phyloP scores from a whole-genome alignment of 92 coral and sea anemone species.

The Scolanthus callimorphus region DNA sequence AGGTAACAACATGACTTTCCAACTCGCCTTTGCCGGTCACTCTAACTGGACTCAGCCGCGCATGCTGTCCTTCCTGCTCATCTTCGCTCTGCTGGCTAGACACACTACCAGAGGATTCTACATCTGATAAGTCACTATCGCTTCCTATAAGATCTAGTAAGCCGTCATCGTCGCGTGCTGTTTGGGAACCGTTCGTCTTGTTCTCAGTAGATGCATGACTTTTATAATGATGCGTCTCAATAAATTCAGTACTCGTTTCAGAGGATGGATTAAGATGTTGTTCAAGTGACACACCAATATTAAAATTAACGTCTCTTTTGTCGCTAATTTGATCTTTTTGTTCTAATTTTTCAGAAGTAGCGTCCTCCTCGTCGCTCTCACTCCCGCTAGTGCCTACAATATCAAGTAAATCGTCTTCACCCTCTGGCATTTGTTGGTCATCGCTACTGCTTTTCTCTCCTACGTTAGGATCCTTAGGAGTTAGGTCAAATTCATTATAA shows the following conservation, averaged over 20 bases:
- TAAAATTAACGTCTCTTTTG: background rate
- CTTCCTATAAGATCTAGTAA: slow-evolving; percentile 74
- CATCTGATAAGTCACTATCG: slow-evolving; percentile 39
- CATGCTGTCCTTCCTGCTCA: slow-evolving; percentile 8
- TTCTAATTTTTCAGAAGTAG: background rate
- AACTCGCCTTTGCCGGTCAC: background rate
- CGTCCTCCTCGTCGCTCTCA: background rate
- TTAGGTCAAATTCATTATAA: too few relatives aligned
- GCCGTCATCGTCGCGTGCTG: slow-evolving; percentile 47
- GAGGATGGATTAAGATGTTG: background rate
- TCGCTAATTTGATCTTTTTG: background rate
- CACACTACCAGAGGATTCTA: slow-evolving; percentile 15
- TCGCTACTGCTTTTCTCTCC: too few relatives aligned
- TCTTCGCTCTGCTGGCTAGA: slow-evolving; percentile 7
- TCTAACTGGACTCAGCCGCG: background rate
- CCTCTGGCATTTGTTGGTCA: background rate
- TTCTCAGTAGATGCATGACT: background rate
- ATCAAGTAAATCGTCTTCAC: slow-evolving; percentile 56
- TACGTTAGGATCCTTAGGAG: too few relatives aligned
- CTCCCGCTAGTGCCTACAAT: slow-evolving; percentile 37
- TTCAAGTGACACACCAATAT: background rate
- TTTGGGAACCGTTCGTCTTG: background rate
- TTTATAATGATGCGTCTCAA: background rate
- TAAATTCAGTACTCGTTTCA: background rate
- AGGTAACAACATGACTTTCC: slow-evolving; percentile 7